Conservation (phyloP, 2,797 vertebrate genomes). For the Catamblyrhynchus diadema region DNA sequence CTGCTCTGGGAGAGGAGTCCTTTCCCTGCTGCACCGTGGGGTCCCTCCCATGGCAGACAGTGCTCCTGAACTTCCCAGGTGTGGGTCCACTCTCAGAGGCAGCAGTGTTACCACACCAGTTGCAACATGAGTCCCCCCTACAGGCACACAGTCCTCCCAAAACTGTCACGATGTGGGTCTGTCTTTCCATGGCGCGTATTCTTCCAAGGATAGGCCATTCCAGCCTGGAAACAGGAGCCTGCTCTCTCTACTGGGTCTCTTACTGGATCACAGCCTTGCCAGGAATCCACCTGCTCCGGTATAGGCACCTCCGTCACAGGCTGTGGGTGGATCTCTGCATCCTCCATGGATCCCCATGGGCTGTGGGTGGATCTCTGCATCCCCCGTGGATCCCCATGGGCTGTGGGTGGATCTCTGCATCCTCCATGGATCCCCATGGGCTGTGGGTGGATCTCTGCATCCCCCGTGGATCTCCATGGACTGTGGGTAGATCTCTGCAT, state of each 20-base stretch:
- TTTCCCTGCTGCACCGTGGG: background rate
- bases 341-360: too few species aligned
- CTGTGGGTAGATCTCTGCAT: too few species aligned
- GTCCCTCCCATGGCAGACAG: fast-evolving
- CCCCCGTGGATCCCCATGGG: too few species aligned
- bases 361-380: too few species aligned
- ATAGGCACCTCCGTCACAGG: background rate
- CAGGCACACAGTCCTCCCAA: background rate
- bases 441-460: background rate
- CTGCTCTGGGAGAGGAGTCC: background rate
- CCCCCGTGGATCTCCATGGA: fast-evolving
- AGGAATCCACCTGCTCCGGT: fast-evolving
- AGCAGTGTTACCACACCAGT: fast-evolving
- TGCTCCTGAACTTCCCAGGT: fast-evolving
- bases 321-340: too few species aligned
- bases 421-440: background rate
- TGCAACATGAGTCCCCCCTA: background rate
- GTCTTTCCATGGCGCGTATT: background rate
- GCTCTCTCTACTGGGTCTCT: fast-evolving
- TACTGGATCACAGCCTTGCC: background rate
- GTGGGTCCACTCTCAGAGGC: fast-evolving
- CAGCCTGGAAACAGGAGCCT: too few species aligned
- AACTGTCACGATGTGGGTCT: fast-evolving
- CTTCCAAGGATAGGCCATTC: background rate
- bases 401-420: background rate